phyloP scores from a whole-genome alignment of 2,888 invertebrate species.

The Ichneumoninae sp. region DNA sequence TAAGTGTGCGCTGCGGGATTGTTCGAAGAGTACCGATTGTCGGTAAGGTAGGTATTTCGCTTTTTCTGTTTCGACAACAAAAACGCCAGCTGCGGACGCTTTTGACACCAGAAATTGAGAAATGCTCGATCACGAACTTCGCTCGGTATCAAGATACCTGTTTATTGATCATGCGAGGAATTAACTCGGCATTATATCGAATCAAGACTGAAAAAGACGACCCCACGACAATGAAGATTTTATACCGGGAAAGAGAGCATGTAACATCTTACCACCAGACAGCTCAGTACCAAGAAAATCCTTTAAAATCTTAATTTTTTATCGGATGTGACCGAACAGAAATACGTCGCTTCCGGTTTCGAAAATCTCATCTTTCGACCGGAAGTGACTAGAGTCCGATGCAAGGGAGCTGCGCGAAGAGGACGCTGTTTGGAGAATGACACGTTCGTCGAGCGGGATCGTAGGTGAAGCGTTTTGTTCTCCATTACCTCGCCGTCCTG shows the following conservation, averaged over 20 bases:
- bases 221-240: too few relatives aligned
- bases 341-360: too few relatives aligned
- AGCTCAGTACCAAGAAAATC: too few relatives aligned
- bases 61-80: background rate
- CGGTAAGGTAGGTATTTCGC: background rate
- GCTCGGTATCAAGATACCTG: background rate
- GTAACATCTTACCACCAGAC: too few relatives aligned
- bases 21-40: background rate
- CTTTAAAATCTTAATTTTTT: too few relatives aligned
- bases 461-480: background rate
- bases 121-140: background rate
- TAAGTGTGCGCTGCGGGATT: background rate
- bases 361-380: too few relatives aligned
- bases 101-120: background rate
- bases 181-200: background rate
- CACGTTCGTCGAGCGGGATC: background rate
- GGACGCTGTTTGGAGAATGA: background rate
- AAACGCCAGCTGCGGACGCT: background rate
- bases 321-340: background rate
- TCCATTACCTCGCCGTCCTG: background rate
- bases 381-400: background rate
- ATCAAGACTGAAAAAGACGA: too few relatives aligned
- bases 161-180: background rate
- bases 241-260: too few relatives aligned
- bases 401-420: background rate